Evolutionary conservation across 2,888 invertebrate genomes (phyloP).

Genomic region (Chrysolina americana): DNA sequence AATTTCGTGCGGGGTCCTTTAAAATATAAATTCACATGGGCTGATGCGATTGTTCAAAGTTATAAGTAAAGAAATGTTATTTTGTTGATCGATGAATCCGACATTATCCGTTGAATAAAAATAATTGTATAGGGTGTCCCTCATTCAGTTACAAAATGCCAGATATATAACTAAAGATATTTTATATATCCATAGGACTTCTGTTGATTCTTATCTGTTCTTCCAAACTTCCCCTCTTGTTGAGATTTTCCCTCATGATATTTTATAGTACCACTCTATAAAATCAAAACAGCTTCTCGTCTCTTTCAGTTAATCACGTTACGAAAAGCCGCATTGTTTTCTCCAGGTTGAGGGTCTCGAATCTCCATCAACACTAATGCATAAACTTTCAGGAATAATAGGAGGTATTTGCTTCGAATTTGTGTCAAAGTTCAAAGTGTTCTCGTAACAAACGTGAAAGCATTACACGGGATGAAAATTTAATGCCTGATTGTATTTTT

Average conservation of each 20-base stretch:
- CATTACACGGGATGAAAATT: constrained; percentile 20
- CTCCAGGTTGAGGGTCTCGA: constrained; percentile 35
- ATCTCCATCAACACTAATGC: constrained; percentile 46
- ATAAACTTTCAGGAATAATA: constrained; percentile 45
- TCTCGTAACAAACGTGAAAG: constrained; percentile 16
- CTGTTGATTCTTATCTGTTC: too few relatives aligned
- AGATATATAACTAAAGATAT: too few relatives aligned
- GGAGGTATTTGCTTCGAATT: constrained; percentile 36
- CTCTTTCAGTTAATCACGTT: constrained; percentile 39
- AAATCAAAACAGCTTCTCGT: constrained; percentile 27
- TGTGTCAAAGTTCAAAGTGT: constrained; percentile 36
- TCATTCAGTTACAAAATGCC: too few relatives aligned
- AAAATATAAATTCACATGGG: too few relatives aligned
- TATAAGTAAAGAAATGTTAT: too few relatives aligned
- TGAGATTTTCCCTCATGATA: neutral
- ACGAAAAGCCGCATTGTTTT: constrained; percentile 39
- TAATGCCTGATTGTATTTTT: constrained; percentile 13
- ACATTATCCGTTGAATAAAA: too few relatives aligned
- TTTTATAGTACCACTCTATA: neutral
- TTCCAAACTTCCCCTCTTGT: neutral
- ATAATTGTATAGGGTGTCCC: too few relatives aligned
- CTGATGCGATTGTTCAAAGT: too few relatives aligned
- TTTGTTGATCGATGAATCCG: too few relatives aligned
- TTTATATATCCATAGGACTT: too few relatives aligned
- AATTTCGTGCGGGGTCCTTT: too few relatives aligned